Conservation (phyloP, 2,113 vertebrate genomes). For the Zosterops borbonicus region DNA sequence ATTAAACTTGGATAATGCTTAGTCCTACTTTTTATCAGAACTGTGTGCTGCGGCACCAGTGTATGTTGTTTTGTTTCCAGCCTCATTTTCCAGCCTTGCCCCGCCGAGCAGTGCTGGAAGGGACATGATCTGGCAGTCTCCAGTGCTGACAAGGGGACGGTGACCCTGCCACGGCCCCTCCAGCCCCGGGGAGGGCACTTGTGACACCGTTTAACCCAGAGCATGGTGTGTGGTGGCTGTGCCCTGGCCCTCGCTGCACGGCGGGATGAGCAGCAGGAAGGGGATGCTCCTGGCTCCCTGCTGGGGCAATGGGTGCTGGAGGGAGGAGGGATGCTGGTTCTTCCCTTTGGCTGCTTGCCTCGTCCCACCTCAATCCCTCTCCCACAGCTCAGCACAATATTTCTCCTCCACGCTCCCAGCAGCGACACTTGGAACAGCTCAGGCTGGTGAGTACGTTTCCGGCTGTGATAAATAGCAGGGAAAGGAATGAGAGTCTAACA, state of each 20-base stretch:
- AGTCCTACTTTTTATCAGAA: conserved; percentile 47
- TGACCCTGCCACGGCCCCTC: background rate
- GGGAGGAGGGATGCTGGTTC: background rate
- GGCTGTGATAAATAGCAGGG: conserved; percentile 46
- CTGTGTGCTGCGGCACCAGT: background rate
- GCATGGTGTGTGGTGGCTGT: background rate
- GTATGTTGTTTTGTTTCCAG: background rate
- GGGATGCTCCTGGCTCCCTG: background rate
- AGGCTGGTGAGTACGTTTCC: background rate
- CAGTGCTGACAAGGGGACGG: background rate
- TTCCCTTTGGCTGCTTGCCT: background rate
- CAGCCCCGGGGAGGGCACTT: background rate
- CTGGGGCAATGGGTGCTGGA: background rate
- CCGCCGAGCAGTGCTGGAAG: background rate
- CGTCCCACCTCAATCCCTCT: background rate
- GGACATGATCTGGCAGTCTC: background rate
- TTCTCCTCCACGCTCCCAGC: conserved; percentile 46
- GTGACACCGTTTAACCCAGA: fast-evolving
- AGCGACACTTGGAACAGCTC: conserved; percentile 9
- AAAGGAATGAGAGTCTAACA: background rate
- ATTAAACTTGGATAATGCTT: conserved; percentile 46
- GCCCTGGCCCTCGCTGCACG: fast-evolving
- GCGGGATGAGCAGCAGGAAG: fast-evolving
- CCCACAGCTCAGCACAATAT: conserved; percentile 34
- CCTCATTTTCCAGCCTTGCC: background rate